phyloP scores from a whole-genome alignment of 2,888 invertebrate species.

The Nineta flava region DNA sequence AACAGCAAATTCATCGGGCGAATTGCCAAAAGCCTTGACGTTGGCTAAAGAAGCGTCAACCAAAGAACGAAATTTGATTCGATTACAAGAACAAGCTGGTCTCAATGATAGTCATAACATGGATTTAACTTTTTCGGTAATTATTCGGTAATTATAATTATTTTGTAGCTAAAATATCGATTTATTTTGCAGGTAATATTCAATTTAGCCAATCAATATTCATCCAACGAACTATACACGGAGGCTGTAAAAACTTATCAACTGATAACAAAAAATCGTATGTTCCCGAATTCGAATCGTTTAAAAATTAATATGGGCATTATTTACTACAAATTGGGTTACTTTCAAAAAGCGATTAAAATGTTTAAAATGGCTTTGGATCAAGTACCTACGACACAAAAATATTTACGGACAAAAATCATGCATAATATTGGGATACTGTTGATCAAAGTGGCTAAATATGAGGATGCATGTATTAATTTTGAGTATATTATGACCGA shows the following conservation, averaged over 20 bases:
- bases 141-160: conserved; percentile 13
- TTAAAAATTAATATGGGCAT: conserved; percentile 97
- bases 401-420: conserved; percentile 87
- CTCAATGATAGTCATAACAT: conserved; percentile 83
- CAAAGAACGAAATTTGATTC: conserved; percentile 75
- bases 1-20: conserved; percentile 44
- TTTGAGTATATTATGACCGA: conserved; percentile 98
- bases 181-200: conserved; percentile 61
- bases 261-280: conserved; percentile 81
- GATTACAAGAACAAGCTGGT: conserved; percentile 82
- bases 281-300: conserved; percentile 85
- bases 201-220: conserved; percentile 90
- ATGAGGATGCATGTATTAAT: conserved; percentile 88
- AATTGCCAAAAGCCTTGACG: conserved; percentile 53
- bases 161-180: not conserved
- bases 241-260: conserved; percentile 95
- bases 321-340: conserved; percentile 87
- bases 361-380: conserved; percentile 97
- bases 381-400: conserved; percentile 85
- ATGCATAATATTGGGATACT: conserved; percentile 96
- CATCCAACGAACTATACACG: conserved; percentile 83
- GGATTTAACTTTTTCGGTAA: conserved; percentile 87
- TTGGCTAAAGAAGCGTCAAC: conserved; percentile 95
- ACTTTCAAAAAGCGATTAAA: conserved; percentile 89
- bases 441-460: conserved; percentile 90